phyloP scores from a whole-genome alignment of 2,113 vertebrate genomes.

The Patagioenas fasciata region DNA sequence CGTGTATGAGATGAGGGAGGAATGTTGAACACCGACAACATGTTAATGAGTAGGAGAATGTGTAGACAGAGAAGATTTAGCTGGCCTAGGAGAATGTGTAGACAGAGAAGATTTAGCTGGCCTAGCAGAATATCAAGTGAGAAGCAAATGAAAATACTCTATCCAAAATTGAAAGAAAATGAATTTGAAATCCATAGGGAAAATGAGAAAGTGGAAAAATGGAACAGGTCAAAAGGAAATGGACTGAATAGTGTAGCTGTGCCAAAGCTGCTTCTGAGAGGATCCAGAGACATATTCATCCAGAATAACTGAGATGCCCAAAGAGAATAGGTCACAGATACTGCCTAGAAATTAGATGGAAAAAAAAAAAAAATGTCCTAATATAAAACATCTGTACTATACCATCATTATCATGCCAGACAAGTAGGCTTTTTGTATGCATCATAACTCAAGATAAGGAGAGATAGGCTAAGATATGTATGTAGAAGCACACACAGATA shows the following conservation, averaged over 20 bases:
- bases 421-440: background rate
- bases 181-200: background rate
- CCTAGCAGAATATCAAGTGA: background rate
- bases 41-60: conserved; percentile 43
- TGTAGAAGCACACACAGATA: background rate
- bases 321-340: background rate
- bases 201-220: background rate
- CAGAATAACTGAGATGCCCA: background rate
- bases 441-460: background rate
- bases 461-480: background rate
- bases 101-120: background rate
- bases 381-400: background rate
- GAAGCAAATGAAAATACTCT: background rate
- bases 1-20: conserved; percentile 24
- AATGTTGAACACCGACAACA: conserved; percentile 1
- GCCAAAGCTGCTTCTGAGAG: background rate
- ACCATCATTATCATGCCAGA: background rate
- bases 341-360: background rate
- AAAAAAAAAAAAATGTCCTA: background rate
- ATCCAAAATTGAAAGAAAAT: background rate
- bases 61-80: conserved; percentile 15
- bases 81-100: background rate
- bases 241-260: background rate
- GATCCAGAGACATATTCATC: background rate
- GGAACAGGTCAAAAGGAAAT: background rate